Base-by-base conservation (phyloP, 2,888 invertebrate species). In the Empis stercorea region DNA sequence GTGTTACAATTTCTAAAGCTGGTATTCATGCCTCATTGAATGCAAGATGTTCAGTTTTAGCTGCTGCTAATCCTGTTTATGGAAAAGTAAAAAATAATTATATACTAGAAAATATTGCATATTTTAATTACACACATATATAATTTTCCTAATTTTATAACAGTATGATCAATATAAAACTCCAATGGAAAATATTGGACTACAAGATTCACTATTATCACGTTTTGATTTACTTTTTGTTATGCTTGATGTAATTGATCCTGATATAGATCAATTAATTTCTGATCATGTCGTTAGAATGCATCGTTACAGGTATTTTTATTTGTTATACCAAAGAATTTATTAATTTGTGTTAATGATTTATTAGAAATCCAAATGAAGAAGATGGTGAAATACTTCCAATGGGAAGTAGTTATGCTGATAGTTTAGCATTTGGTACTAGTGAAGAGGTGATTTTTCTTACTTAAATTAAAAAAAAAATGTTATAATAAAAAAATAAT, bases 51-150 rank as follows among this genome's bases (percentile, higher is more conserved):
- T 91, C 93, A 0, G 99, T 99, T 6, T 72, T 99, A 41, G 97
- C 99, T 3, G 99, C 99, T n/a, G 99, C 99, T 42, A 99, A 99
- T 78, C 99, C 99, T 2, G 96, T 99, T 6, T 97, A 95, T 66
- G 95, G 95, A 55, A 78, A 88, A 64, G 87, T 89, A 68, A 68
- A n/a, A n/a, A n/a, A n/a, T n/a, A n/a, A n/a, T n/a, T n/a, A n/a
- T n/a, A n/a, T n/a, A n/a, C n/a, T n/a, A n/a, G n/a, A n/a, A n/a
- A n/a, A n/a, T n/a, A n/a, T n/a, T n/a, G n/a, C n/a, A n/a, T n/a
- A n/a, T n/a, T n/a, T n/a, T n/a, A n/a, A n/a, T n/a, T n/a, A n/a
- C n/a, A n/a, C n/a, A n/a, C n/a, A n/a, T n/a, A n/a, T n/a, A n/a
- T 39, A 17, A 11, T 30, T 14, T 32, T 27, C 42, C 10, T 20